Base-by-base conservation (phyloP, 2,888 invertebrate genomes). In the Hirtodrosophila alboralis region DNA sequence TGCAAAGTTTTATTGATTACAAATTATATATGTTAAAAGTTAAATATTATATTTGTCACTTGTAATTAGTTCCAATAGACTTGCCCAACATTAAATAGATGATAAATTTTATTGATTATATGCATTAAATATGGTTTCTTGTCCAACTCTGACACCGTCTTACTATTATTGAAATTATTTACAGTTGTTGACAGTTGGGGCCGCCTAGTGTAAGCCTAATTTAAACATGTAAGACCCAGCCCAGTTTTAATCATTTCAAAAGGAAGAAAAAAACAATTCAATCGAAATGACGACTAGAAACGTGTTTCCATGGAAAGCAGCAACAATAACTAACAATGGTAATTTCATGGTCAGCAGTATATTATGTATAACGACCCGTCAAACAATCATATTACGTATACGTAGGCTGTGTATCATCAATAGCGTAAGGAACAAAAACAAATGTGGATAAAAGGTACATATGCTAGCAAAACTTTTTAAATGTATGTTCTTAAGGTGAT, bases 321-420 rank as follows among this genome's bases (percentile, higher is more conserved):
- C 49, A 28, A 23, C 26, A 21, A 41, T 26, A 40, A 34, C 47
- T 30, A 40, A 53, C 34, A 54, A 51, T 28, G 10, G 38, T 30
- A 33, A 43, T 54, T 59, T 84, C 84, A 80, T 57, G 77, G 77
- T 68, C 69, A 75, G 10, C 69, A 75, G 10, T 45, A 43, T 7
- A 23, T 40, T 45, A 48, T 31, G 9, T 31, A 4, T 40, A 44
- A 47, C 16, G 21, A 26, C 23, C 13, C 30, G 28, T 31, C 33
- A 54, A 45, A 30, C 26, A 27, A 7, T 26, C 9, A 37, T 58
- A 72, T 73, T 64, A 71, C 62, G 76, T 64, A 76, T 69, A 48
- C 63, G 66, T 13, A 33, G 23, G 10, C 12, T 23, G 38, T n/a
- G 36, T 44, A 13, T 13, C 37, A 33, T 12, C 18, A 30, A 13